A percentile compares a stretch with the other conserved stretches of the same genome.
phyloP scores from a whole-genome alignment of 2,113 vertebrate genomes.

The Pipra filicauda region DNA sequence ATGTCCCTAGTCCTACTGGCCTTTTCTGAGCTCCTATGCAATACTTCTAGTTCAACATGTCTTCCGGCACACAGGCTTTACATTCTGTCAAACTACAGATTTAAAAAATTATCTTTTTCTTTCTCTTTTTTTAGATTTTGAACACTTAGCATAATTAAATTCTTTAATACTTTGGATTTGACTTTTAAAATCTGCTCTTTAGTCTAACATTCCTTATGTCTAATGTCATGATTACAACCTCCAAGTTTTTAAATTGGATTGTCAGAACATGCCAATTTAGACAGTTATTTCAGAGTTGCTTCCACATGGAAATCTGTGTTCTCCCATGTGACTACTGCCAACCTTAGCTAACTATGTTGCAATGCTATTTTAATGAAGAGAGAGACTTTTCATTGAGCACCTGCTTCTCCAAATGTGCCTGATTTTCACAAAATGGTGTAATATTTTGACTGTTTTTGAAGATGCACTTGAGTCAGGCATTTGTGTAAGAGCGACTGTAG shows the following conservation, averaged over 20 bases:
- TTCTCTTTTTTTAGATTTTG: neutral
- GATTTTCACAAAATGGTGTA: neutral
- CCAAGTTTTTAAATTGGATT: neutral
- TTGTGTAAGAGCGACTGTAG: neutral
- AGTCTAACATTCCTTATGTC: neutral
- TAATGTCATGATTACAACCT: neutral
- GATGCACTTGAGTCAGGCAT: neutral
- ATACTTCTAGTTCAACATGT: neutral
- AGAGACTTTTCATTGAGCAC: neutral
- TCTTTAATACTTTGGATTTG: neutral
- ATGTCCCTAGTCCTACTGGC: neutral
- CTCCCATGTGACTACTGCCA: neutral
- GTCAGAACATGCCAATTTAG: neutral
- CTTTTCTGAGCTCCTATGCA: neutral
- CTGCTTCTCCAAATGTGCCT: neutral
- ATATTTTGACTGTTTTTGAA: neutral
- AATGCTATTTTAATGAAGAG: neutral
- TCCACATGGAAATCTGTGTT: neutral
- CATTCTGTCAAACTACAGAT: neutral
- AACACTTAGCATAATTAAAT: neutral
- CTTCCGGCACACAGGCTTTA: neutral
- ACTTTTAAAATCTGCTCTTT: neutral
- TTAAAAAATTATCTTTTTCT: neutral
- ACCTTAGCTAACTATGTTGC: neutral
- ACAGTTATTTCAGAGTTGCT: neutral